Conservation (phyloP, 2,113 vertebrate genomes). For the Pelecanus crispus region DNA sequence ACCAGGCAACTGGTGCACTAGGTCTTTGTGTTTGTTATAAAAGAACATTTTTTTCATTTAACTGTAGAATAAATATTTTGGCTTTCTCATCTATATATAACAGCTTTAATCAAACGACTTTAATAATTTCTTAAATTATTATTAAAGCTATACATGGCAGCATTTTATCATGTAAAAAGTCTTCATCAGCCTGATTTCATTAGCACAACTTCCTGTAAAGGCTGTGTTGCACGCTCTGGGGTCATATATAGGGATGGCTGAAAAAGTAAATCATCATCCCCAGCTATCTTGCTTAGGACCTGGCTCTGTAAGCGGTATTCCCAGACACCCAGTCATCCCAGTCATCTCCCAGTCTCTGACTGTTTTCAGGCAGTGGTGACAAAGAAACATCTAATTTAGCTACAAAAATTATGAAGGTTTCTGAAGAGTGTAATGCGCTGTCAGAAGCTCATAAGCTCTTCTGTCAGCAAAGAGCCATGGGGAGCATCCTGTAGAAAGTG, state of each 20-base stretch:
- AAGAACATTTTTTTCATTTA: neutral
- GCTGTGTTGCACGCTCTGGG: neutral
- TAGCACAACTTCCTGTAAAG: neutral
- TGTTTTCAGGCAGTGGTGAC: neutral
- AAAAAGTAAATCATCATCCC: neutral
- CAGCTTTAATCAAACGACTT: neutral
- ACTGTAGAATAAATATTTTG: neutral
- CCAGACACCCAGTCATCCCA: neutral
- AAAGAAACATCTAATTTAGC: neutral
- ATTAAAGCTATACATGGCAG: neutral
- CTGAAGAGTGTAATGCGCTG: neutral
- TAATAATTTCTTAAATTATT: neutral
- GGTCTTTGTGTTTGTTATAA: neutral
- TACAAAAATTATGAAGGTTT: neutral
- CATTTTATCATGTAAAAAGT: neutral
- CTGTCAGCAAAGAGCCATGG: neutral
- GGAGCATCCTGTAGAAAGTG: neutral
- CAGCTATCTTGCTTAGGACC: neutral
- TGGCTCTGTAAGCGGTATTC: neutral
- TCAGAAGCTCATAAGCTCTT: neutral
- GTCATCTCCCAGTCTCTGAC: neutral
- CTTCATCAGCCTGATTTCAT: neutral
- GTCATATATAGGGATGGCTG: neutral
- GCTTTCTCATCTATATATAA: neutral
- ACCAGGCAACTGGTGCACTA: rapidly evolving